Base-by-base conservation (phyloP, 2,113 vertebrate genomes). In the Probosciger aterrimus region DNA sequence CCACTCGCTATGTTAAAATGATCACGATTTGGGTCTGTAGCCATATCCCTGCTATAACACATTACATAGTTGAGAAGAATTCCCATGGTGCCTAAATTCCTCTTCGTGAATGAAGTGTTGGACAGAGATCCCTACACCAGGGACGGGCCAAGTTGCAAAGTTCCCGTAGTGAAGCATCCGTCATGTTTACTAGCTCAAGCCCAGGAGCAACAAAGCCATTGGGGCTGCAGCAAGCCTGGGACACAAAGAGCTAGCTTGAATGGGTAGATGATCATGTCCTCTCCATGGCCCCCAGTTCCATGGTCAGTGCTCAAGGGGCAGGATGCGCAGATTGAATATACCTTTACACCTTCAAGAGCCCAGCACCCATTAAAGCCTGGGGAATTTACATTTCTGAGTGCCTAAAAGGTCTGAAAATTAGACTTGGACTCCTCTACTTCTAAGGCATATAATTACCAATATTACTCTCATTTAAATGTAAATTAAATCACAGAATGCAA, bases 261-360 rank as follows among this genome's bases (percentile, higher is more conserved):
- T 12, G 8, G 12, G 9, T 9, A 55, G 11, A 35, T 46, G 62
- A 10, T 55, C 2, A 0, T 47, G 18, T 53, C 70, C 20, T 64
- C 8, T 4, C 43, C 23, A 3, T 1, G 2, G 27, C 7, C 22
- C 7, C 24, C 28, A n/a, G 7, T 24, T 67, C 8, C n/a, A 16
- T 4, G 41, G 73, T 65, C 46, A 31, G 27, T 11, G 17, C 27
- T 27, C 8, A 46, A 1, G 2, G 15, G 22, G 8, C 19, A 71
- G 23, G 12, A 12, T 50, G 35, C 20, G 65, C 67, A 7, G 6
- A 33, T 28, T 28, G 4, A 71, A 55, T n/a, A 22, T 5, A 22
- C 3, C 18, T 76, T 81, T 24, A 9, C 24, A 53, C 7, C 6
- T 4, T 41, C 60, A 39, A 53, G 5, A 71, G 14, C 15, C 22